Evolutionary conservation across 2,888 invertebrate species (phyloP), one percentile per base, ranked within the genome.

Genomic region (Watsonalla binaria): DNA sequence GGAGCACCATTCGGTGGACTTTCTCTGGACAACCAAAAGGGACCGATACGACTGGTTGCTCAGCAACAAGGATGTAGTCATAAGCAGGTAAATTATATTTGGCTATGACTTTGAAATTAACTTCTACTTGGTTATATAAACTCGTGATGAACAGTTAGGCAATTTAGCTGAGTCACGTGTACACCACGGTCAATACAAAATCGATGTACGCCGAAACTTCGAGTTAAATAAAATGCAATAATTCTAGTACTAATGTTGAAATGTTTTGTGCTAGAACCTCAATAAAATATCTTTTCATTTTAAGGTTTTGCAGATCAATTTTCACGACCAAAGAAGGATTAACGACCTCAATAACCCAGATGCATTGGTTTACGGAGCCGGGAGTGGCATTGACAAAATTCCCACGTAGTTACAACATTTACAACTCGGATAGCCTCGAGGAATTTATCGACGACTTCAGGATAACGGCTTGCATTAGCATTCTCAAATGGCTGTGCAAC

Each of bases 251-350:
- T 24, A 24, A 24, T 24, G 24, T 24, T 24, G 4, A 4, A 24
- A 24, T 4, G 1, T 24, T 24, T 4, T 24, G 24, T 24, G 2
- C 2, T 24, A 24, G 24, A 24, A 24, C 24, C 24, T 24, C 24
- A 24, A 2, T 24, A 24, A 1, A 1, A 24, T 4, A 24, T 24
- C 24, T 51, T 11, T 53, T 94, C 95, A 70, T 63, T 53, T 94
- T 94, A 80, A 94, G 98, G 70, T 98, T 96, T 82, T 95, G 95
- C 65, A 93, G 96, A 69, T 96, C 97, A 0, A 93, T 95, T 52
- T 98, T 98, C 76, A 98, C 98, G 0, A 97, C 98, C 0, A 98
- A 98, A 92, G 97, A 97, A 80, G 97, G 97, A 4, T 82, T 97
- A 39, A 96, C 96, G 62, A 90, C 93, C 24, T 94, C 95, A 56